Conservation (phyloP, 2,888 invertebrate genomes). For the Lissonota sp. region DNA sequence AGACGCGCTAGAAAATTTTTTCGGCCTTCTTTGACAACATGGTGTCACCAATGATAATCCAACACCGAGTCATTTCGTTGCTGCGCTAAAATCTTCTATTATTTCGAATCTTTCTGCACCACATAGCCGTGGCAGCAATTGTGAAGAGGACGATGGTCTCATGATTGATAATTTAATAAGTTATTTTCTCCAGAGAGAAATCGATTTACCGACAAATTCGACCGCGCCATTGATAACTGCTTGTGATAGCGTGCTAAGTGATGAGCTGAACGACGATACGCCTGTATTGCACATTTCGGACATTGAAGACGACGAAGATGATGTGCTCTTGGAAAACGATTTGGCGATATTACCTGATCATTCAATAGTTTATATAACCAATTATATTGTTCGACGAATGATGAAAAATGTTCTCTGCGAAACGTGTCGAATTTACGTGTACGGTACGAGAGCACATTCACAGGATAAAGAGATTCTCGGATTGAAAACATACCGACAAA, state of each 20-base stretch:
- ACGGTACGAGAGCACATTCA: too few relatives aligned
- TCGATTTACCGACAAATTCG: not conserved
- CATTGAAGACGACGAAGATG: not conserved
- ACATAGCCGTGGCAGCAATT: not conserved
- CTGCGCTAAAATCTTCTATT: slow-evolving; percentile 10
- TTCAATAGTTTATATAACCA: not conserved
- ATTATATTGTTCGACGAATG: not conserved
- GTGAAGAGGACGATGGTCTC: not conserved
- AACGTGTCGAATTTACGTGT: not conserved
- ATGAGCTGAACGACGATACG: not conserved
- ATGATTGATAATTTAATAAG: not conserved
- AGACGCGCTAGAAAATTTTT: slow-evolving; percentile 28
- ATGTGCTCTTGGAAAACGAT: not conserved
- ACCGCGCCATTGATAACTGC: not conserved
- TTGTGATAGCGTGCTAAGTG: not conserved
- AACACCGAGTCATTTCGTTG: not conserved
- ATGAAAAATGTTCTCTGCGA: not conserved
- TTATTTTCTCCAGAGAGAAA: not conserved
- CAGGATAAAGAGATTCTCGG: too few relatives aligned
- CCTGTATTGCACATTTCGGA: not conserved
- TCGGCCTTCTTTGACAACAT: slow-evolving; percentile 25
- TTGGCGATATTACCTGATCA: not conserved
- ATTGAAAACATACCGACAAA: too few relatives aligned
- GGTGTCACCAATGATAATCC: slow-evolving; percentile 11
- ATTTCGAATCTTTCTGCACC: not conserved